Percentiles rank a stretch among this genome's conserved stretches.
phyloP scores from a whole-genome alignment of 2,888 invertebrate genomes.

The Drosophila ezoana region DNA sequence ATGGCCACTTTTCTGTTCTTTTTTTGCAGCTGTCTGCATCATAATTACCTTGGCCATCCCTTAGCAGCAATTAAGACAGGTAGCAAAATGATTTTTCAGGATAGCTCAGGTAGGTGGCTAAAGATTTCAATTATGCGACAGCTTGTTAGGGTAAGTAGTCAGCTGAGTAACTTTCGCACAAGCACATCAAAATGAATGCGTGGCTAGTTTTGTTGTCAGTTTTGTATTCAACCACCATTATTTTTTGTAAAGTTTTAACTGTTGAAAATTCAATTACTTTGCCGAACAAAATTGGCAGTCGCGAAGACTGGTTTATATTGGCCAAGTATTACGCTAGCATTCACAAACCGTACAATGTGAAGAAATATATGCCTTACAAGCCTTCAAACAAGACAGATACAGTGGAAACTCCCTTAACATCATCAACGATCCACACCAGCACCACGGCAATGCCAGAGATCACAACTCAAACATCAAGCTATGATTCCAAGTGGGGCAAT shows the following conservation, averaged over 20 bases:
- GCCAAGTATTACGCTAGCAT: conserved; percentile 55
- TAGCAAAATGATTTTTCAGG: conserved; percentile 7
- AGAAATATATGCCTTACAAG: conserved; percentile 61
- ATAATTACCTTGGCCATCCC: conserved; percentile 11
- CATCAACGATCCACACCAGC: not conserved
- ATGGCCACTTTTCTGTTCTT: not conserved
- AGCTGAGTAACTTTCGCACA: not conserved
- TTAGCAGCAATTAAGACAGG: conserved; percentile 32
- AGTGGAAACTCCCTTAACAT: not conserved
- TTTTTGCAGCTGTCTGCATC: conserved; percentile 13
- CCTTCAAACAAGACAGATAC: conserved; percentile 29
- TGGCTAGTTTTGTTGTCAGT: conserved; percentile 8
- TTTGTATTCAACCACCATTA: conserved; percentile 1
- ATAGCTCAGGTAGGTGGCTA: conserved; percentile 44
- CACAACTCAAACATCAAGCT: not conserved
- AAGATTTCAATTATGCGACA: conserved; percentile 10
- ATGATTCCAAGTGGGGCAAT: not conserved
- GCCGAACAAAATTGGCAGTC: conserved; percentile 40
- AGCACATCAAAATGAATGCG: conserved; percentile 43
- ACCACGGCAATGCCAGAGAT: not conserved
- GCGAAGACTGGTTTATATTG: conserved; percentile 59
- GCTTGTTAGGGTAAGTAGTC: conserved; percentile 43
- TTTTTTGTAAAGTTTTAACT: not conserved
- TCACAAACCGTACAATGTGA: conserved; percentile 51
- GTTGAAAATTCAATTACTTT: not conserved